These are phyloP conservation scores for Sclerurus mexicanus DNA, from an alignment of 2,113 vertebrate genomes.

Conservation along the genomic window DNA sequence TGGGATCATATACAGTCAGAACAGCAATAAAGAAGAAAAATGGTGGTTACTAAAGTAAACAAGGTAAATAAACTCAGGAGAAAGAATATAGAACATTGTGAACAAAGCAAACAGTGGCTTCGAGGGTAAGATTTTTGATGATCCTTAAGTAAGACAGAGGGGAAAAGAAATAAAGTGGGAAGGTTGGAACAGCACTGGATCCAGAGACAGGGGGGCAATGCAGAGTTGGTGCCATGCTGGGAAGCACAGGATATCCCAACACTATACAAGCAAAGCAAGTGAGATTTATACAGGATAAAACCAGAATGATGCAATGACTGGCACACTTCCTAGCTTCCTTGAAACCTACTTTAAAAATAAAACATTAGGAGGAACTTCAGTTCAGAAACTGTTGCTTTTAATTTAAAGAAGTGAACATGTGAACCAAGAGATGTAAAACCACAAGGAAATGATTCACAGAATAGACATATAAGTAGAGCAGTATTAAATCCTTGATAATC, in stretches of 20 bases:
- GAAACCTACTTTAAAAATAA: background rate
- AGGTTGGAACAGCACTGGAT: background rate
- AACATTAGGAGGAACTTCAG: background rate
- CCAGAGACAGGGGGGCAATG: rapidly evolving
- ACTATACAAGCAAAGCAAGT: background rate
- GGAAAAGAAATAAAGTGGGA: background rate
- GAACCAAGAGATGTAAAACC: background rate
- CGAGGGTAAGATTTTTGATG: background rate
- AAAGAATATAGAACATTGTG: background rate
- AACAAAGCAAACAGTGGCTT: background rate
- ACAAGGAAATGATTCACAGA: background rate
- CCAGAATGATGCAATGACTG: background rate
- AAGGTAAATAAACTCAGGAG: background rate
- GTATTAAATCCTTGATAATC: background rate
- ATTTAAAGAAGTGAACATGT: background rate
- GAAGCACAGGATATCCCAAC: background rate
- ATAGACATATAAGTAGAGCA: background rate
- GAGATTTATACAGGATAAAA: background rate
- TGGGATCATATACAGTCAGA: background rate
- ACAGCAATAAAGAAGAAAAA: background rate
- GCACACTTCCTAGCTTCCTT: background rate
- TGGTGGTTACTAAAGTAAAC: background rate
- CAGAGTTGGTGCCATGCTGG: background rate
- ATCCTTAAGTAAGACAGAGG: background rate
- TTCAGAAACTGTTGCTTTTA: background rate